Conservation (phyloP, 2,797 vertebrate genomes). For the Sphaeramia orbicularis region DNA sequence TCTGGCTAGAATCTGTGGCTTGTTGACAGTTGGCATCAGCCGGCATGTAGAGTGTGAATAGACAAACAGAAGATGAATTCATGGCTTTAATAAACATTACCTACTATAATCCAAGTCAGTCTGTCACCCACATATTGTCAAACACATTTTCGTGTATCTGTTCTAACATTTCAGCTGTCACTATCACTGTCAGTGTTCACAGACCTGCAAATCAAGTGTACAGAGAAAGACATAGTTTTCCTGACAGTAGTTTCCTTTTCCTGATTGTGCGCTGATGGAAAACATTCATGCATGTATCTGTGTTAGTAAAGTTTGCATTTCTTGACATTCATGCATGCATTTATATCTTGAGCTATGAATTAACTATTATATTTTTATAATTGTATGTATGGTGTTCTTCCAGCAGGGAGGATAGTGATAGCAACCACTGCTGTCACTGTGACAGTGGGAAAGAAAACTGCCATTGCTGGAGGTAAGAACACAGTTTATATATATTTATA, state of each 20-base stretch:
- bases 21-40: slow-evolving; percentile 53
- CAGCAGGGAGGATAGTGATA: slow-evolving; percentile 88
- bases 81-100: slow-evolving; percentile 40
- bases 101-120: slow-evolving; percentile 24
- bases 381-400: slow-evolving; percentile 49
- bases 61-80: slow-evolving; percentile 19
- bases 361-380: slow-evolving; percentile 5
- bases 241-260: not conserved
- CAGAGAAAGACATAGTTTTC: slow-evolving; percentile 9
- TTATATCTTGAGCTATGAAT: not conserved
- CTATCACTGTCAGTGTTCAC: not conserved
- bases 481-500: not conserved
- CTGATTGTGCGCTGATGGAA: slow-evolving; percentile 6
- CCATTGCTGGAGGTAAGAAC: slow-evolving; percentile 94
- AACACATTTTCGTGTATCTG: slow-evolving; percentile 32
- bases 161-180: slow-evolving; percentile 24
- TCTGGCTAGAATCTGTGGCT: slow-evolving; percentile 49
- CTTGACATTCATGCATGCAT: slow-evolving; percentile 8
- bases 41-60: slow-evolving; percentile 43
- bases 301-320: not conserved
- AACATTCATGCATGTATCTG: slow-evolving; percentile 7
- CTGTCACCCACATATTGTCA: slow-evolving; percentile 41
- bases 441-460: slow-evolving; percentile 89
- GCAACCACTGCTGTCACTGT: slow-evolving; percentile 90
- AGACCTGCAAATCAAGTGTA: not conserved